A percentile compares a stretch with the other conserved stretches of the same genome.
phyloP scores from a whole-genome alignment of 2,113 vertebrate species.

The Daubentonia madagascariensis region DNA sequence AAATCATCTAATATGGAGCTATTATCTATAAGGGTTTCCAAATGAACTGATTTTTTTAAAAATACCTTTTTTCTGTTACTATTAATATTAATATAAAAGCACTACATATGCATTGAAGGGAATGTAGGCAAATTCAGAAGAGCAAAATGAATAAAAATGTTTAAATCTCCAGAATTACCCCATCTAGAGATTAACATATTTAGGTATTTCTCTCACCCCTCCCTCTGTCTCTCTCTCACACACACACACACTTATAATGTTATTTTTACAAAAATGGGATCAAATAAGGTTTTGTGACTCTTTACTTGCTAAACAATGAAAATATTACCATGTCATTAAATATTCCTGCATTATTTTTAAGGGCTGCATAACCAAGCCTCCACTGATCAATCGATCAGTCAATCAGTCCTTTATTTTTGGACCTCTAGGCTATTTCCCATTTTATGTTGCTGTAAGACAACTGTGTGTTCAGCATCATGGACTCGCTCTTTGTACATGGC shows the following conservation, averaged over 20 bases:
- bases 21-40: neutral
- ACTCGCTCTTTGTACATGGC: neutral
- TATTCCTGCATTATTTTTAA: neutral
- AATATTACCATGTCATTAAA: neutral
- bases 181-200: neutral
- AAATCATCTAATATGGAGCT: neutral
- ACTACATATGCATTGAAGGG: neutral
- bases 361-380: neutral
- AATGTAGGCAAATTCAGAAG: neutral
- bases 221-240: neutral
- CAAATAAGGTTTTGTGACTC: neutral
- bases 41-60: neutral
- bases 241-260: neutral
- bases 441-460: neutral
- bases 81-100: neutral
- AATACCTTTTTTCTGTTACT: neutral
- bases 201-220: neutral
- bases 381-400: neutral
- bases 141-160: neutral
- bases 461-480: neutral
- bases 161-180: neutral
- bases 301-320: neutral
- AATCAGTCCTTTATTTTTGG: neutral
- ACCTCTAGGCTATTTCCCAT: neutral
- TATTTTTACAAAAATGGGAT: neutral